A percentile compares a stretch with the other conserved stretches of the same genome.
Conservation (phyloP, 2,113 vertebrate genomes). For the Empidonax traillii region DNA sequence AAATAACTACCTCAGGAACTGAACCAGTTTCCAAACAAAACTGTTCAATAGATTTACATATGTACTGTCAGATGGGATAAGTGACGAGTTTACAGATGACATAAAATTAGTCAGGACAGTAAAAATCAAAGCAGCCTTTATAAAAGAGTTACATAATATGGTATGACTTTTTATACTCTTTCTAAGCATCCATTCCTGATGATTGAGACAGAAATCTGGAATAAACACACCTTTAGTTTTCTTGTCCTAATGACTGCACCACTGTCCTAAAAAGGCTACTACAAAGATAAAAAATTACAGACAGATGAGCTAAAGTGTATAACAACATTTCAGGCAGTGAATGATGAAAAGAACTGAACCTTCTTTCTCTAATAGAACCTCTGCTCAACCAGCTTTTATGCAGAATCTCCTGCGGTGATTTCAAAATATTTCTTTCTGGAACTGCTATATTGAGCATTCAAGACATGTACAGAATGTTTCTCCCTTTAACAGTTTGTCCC, state of each 20-base stretch:
- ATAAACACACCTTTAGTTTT: background rate
- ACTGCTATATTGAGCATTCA: background rate
- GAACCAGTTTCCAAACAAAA: background rate
- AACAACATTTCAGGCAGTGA: background rate
- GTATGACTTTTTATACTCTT: background rate
- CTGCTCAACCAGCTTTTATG: background rate
- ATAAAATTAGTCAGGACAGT: background rate
- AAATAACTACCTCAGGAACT: background rate
- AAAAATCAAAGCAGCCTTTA: background rate
- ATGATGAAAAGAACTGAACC: background rate
- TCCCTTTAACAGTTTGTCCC: background rate
- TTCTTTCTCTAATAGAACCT: background rate
- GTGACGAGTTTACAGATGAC: background rate
- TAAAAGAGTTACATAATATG: background rate
- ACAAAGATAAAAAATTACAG: background rate
- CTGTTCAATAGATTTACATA: background rate
- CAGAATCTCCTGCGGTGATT: background rate
- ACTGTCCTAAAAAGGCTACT: background rate
- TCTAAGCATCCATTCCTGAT: background rate
- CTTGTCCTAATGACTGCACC: background rate
- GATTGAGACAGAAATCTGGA: background rate
- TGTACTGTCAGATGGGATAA: background rate
- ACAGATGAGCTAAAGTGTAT: background rate
- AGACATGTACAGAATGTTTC: background rate
- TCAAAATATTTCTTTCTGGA: background rate